Base-by-base conservation (phyloP, 1,140 invertebrate genomes). In the Anastatus disparis region DNA sequence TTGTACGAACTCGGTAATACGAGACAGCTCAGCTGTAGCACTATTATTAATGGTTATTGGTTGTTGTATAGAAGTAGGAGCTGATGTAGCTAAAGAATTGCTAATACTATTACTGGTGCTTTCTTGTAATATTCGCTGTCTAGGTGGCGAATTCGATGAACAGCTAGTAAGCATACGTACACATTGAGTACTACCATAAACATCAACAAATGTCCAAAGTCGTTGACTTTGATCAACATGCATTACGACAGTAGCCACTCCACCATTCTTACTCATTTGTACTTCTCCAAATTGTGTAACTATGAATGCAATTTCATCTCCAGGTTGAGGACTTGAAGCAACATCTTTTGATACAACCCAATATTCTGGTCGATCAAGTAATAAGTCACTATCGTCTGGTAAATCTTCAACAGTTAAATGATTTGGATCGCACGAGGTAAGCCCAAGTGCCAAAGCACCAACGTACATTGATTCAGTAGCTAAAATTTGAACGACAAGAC, bases 301-400 rank as follows among this genome's bases (percentile, higher is more conserved):
- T 70, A 90, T 93, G 78, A 98, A 95, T n/a, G 92, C 91, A 6
- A 99, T 90, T 82, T 97, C 95, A 82, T 98, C 97, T 1, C 95
- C 95, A 26, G 92, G 89, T 70, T 93, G 88, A 0, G 96, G 90
- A 40, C 89, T 91, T 29, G 92, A 91, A 0, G 94, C 95, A 2
- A 98, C 94, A 80, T 98, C 95, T 76, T 97, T 94, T 74, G 93
- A 93, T 0, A 99, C 94, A 1, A 98, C 95, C 97, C 97, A 99
- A 82, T 99, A 99, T 78, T 99, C 97, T 0, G 93, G 94, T n/a
- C 97, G 87, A 82, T 99, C 97, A 2, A 99, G 82, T 0, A 99
- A 86, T 26, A 94, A 89, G 77, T 99, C 96, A 0, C 95, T 93
- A 85, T 99, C 96, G 75, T 97, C 95, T 0, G 97, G 97, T 9